phyloP scores from a whole-genome alignment of 2,797 vertebrate species.

The Ficedula albicollis region DNA sequence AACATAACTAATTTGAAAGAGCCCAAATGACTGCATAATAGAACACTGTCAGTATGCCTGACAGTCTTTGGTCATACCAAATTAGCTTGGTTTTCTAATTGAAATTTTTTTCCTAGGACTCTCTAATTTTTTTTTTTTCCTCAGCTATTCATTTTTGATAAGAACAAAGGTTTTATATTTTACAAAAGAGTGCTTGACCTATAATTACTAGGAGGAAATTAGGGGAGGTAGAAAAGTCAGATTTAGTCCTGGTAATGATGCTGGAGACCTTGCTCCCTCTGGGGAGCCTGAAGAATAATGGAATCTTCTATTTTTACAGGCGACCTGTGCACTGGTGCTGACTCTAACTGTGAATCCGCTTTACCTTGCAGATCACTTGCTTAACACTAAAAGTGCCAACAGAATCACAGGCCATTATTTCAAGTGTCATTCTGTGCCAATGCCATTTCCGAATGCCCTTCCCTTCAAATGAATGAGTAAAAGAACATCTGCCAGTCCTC shows the following conservation, averaged over 20 bases:
- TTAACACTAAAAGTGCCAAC: constrained; percentile 87
- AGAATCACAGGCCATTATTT: constrained; percentile 83
- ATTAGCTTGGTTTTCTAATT: constrained; percentile 99
- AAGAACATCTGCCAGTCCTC: constrained; percentile 83
- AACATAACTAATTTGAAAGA: constrained; percentile 99
- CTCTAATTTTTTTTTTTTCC: constrained; percentile 66
- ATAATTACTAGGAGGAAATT: constrained; percentile 97
- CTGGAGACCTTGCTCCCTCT: constrained; percentile 94
- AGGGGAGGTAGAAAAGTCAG: constrained; percentile 90
- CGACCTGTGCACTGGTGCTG: constrained; percentile 85
- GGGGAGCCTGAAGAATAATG: constrained; percentile 98
- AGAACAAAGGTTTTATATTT: constrained; percentile 99
- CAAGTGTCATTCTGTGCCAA: constrained; percentile 81
- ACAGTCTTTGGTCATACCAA: constrained; percentile 99
- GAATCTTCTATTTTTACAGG: constrained; percentile 98
- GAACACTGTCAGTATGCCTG: constrained; percentile 98
- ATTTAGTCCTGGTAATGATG: constrained; percentile 99
- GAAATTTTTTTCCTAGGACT: constrained; percentile 88
- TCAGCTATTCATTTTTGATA: constrained; percentile 88
- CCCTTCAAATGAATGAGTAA: constrained; percentile 73
- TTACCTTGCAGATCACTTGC: constrained; percentile 85
- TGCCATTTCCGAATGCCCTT: constrained; percentile 81
- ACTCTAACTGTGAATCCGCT: constrained; percentile 85
- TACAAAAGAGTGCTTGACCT: constrained; percentile 99
- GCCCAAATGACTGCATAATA: constrained; percentile 99